Conservation (phyloP, 2,113 vertebrate species). For the Austrofundulus limnaeus region DNA sequence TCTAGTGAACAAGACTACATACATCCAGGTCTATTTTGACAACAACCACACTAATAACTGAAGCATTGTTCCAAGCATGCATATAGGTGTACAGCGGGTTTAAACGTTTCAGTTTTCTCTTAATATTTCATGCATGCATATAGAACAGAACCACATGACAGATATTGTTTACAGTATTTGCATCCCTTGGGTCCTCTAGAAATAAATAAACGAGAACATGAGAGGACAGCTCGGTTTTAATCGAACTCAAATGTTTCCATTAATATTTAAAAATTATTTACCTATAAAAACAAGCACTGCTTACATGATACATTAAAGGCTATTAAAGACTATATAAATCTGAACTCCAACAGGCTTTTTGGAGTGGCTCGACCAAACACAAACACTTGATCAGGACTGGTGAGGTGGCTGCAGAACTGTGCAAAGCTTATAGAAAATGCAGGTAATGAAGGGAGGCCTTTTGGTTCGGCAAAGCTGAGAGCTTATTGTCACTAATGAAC, state of each 20-base stretch:
- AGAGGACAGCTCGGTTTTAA: not conserved
- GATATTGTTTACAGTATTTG: not conserved
- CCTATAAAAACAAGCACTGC: not conserved
- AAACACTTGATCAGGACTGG: not conserved
- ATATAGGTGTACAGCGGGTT: not conserved
- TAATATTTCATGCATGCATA: constrained; percentile 10
- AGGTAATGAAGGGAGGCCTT: constrained; percentile 9
- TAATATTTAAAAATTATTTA: constrained; percentile 18
- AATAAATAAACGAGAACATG: not conserved
- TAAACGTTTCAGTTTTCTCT: not conserved
- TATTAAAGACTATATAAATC: constrained; percentile 7
- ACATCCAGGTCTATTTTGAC: too few relatives aligned
- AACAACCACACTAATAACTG: too few relatives aligned
- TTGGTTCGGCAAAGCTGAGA: constrained; percentile 2
- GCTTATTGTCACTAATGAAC: constrained; percentile 50
- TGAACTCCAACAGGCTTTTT: constrained; percentile 5
- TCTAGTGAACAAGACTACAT: too few relatives aligned
- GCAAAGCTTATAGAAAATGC: constrained; percentile 4
- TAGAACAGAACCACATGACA: not conserved
- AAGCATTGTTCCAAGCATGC: not conserved
- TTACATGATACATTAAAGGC: not conserved
- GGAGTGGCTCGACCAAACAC: constrained; percentile 1
- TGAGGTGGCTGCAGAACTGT: constrained; percentile 10
- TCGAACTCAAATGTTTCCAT: constrained; percentile 9
- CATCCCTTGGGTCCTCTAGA: not conserved